phyloP scores from a whole-genome alignment of 2,888 invertebrate genomes.

The Eupithecia subumbrata region DNA sequence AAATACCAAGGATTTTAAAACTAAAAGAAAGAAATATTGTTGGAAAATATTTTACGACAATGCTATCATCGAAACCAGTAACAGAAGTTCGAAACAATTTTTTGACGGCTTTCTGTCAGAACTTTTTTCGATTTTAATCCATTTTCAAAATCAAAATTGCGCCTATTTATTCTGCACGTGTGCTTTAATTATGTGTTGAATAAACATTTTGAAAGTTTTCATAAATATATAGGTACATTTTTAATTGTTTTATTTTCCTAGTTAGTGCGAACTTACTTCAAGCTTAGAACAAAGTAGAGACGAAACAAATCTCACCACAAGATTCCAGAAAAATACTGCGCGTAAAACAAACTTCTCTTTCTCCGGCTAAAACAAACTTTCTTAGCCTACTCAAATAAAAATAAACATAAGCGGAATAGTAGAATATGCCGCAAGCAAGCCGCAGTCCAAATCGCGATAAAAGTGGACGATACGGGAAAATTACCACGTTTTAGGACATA shows the following conservation, averaged over 20 bases:
- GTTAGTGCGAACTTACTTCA: neutral
- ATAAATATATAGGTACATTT: too few species aligned
- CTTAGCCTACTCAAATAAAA: neutral
- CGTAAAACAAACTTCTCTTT: neutral
- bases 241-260: neutral
- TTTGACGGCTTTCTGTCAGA: too few species aligned
- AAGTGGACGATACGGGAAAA: conserved; percentile 31
- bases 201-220: too few species aligned
- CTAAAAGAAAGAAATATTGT: too few species aligned
- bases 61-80: too few species aligned
- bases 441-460: conserved; percentile 27
- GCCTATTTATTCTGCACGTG: too few species aligned
- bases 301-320: neutral
- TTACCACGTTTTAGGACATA: conserved; percentile 34
- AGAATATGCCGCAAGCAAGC: conserved; percentile 13
- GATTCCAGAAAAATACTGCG: neutral
- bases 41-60: too few species aligned
- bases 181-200: too few species aligned
- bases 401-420: neutral
- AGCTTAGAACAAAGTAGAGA: neutral
- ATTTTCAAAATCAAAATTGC: too few species aligned
- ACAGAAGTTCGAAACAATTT: too few species aligned
- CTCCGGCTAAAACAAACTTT: neutral
- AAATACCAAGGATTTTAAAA: too few species aligned
- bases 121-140: too few species aligned